Evolutionary conservation across 2,797 vertebrate species (phyloP), one percentile per base, ranked within the genome.

Genomic region (Silurus aristotelis): DNA sequence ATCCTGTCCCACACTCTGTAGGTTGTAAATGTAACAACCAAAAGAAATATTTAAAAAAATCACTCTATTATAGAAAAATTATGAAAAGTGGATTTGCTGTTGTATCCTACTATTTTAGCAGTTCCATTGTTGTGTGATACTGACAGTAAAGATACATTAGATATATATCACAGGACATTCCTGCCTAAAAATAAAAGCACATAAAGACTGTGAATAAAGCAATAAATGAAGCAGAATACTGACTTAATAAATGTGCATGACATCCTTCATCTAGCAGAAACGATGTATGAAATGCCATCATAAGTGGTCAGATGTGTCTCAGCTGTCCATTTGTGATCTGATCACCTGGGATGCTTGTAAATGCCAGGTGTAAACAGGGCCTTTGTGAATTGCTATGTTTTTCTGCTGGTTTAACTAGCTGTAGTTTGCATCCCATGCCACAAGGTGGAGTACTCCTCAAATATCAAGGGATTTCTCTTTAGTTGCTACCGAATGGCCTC

Each of bases 401-500:
- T 6, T 20, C 5, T 78, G 9, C 27, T 27, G 31, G 14, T 66
- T 43, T 19, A 66, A 12, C 15, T 60, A 48, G 9, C 67, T 90
- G 86, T 71, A 89, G 76, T 86, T 83, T 38, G 22, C 19, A 78
- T 58, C 60, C 52, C 56, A 3, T 64, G 64, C 87, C 89, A 90
- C 89, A 68, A 83, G 89, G 85, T 85, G 89, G 89, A 80, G 84
- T 63, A 76, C 77, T 89, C n/a, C 48, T 75, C 86, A 87, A 86
- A 67, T 82, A 55, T 27, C 78, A 80, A 80, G 52, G 2, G 0
- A 25, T 27, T n/a, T 13, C 3, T 52, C 61, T 66, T 6, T 66
- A 52, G 61, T 27, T 63, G 12, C 9, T 78, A 38, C 25, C 15
- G 58, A 8, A 20, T 12, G 4, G 25, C 38, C 38, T 38, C 38